These are phyloP conservation scores for Lutraria lutraria DNA, from an alignment of 2,888 invertebrate species.

Conservation along the genomic window DNA sequence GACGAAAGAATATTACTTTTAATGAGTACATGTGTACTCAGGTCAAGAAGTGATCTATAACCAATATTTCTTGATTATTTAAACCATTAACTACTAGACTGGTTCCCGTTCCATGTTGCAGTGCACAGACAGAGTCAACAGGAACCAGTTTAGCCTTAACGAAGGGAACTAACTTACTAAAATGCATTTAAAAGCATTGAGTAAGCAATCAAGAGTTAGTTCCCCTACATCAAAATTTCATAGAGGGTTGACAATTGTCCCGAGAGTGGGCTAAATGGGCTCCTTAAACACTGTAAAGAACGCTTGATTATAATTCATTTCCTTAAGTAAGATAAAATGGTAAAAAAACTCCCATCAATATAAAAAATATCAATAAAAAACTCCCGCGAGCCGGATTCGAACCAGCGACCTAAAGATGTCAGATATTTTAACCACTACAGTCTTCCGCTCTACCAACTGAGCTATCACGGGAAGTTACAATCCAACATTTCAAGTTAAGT, in stretches of 20 bases:
- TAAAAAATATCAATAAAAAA: conserved; percentile 34
- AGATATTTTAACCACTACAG: conserved; percentile 73
- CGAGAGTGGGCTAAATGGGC: too few relatives aligned
- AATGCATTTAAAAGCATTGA: neutral
- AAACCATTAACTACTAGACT: too few relatives aligned
- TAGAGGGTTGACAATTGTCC: too few relatives aligned
- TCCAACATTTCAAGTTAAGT: too few relatives aligned
- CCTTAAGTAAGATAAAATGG: too few relatives aligned
- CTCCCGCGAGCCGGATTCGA: conserved; percentile 71
- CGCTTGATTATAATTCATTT: too few relatives aligned
- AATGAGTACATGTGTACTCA: neutral
- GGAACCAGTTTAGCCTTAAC: too few relatives aligned
- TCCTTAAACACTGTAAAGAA: too few relatives aligned
- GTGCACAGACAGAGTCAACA: too few relatives aligned
- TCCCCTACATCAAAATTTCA: neutral
- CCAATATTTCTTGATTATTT: neutral
- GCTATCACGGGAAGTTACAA: conserved; percentile 78
- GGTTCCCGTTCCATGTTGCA: too few relatives aligned
- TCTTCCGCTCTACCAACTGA: conserved; percentile 83
- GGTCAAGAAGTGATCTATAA: neutral
- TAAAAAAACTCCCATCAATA: too few relatives aligned
- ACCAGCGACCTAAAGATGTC: conserved; percentile 79
- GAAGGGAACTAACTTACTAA: neutral
- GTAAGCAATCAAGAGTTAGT: neutral
- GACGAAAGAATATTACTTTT: neutral